These are phyloP conservation scores for Choloepus didactylus DNA, from an alignment of 2,797 vertebrate genomes.

Conservation along the genomic window DNA sequence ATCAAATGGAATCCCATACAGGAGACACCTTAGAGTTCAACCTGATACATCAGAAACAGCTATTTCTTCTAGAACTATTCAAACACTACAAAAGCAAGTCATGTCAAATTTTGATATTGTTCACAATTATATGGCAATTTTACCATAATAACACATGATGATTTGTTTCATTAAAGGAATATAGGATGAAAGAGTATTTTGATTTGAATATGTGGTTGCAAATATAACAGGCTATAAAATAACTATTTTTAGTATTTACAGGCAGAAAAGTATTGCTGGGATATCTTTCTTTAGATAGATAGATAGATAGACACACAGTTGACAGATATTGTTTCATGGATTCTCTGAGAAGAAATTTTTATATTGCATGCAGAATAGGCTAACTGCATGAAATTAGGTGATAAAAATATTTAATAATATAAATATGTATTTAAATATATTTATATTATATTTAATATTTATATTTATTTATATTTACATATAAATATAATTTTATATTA, in stretches of 20 bases:
- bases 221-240: slow-evolving; percentile 43
- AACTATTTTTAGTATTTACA: slow-evolving; percentile 38
- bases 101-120: slow-evolving; percentile 29
- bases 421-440: no score
- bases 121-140: slow-evolving; percentile 60
- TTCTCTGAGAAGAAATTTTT: not conserved
- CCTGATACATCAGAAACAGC: not conserved
- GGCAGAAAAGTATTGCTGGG: not conserved
- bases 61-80: slow-evolving; percentile 22
- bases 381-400: not conserved
- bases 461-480: no score
- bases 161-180: slow-evolving; percentile 74
- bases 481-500: no score
- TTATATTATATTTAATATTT: no score
- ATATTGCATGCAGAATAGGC: not conserved
- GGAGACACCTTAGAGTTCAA: not conserved
- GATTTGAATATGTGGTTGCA: not conserved
- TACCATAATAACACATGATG: slow-evolving; percentile 43
- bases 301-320: not conserved
- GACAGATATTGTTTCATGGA: not conserved
- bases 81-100: slow-evolving; percentile 5
- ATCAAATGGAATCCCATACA: not conserved
- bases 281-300: not conserved
- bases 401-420: not conserved
- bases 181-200: slow-evolving; percentile 49